Evolutionary conservation across 92 coral and sea anemone genomes (phyloP).

Genomic region (Bergia sp.): DNA sequence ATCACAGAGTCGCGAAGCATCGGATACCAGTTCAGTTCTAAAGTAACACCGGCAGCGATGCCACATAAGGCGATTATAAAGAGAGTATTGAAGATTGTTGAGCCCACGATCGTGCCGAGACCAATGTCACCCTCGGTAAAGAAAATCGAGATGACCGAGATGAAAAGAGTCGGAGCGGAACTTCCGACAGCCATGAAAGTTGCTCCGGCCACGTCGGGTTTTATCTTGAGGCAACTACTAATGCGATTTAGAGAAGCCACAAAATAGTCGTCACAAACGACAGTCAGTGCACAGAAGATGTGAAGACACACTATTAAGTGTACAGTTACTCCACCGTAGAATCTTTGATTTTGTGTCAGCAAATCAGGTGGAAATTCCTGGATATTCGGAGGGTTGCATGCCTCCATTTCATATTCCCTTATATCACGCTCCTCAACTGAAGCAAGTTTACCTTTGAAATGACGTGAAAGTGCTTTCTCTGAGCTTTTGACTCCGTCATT

Average conservation of each 20-base stretch:
- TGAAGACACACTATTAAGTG: constrained; percentile 85
- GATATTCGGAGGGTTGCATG: constrained; percentile 79
- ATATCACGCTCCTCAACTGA: constrained; percentile 43
- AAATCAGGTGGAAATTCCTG: constrained; percentile 88
- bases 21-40: constrained; percentile 86
- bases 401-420: constrained; percentile 35
- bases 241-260: constrained; percentile 93
- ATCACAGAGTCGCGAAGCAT: constrained; percentile 83
- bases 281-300: constrained; percentile 90
- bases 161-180: constrained; percentile 96
- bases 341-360: constrained; percentile 83
- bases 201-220: constrained; percentile 99
- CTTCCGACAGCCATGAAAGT: constrained; percentile 99
- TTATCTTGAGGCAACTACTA: constrained; percentile 80
- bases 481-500: background rate
- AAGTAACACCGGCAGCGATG: constrained; percentile 76
- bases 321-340: constrained; percentile 83
- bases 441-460: constrained; percentile 25
- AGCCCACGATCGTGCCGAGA: constrained; percentile 96
- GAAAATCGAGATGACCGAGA: constrained; percentile 91
- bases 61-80: constrained; percentile 94
- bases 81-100: constrained; percentile 93
- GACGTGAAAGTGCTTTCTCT: background rate
- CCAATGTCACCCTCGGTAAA: constrained; percentile 99
- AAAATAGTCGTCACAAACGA: constrained; percentile 96